These are phyloP conservation scores for Gobius niger DNA, from an alignment of 2,113 vertebrate genomes.

Conservation along the genomic window DNA sequence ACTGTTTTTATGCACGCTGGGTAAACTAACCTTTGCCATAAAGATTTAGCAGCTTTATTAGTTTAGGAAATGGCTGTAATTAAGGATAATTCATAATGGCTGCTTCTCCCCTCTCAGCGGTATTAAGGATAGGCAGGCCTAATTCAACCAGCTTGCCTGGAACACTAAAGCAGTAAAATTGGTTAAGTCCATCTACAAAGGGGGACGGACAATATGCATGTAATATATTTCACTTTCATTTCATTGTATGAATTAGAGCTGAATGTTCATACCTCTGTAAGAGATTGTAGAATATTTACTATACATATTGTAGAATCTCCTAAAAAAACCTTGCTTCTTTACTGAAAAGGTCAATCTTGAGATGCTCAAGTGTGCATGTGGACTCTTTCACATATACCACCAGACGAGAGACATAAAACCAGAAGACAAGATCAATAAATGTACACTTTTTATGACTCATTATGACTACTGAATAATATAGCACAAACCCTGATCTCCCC, in stretches of 20 bases:
- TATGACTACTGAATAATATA: conserved; percentile 76
- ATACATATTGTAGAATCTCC: conserved; percentile 24
- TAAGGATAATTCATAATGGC: conserved; percentile 99
- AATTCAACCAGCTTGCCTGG: conserved; percentile 84
- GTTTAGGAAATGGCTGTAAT: conserved; percentile 97
- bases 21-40: conserved; percentile 96
- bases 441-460: conserved; percentile 68
- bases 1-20: conserved; percentile 83
- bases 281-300: too few species aligned
- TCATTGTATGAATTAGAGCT: conserved; percentile 19
- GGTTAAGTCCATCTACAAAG: conserved; percentile 31
- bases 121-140: conserved; percentile 81
- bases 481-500: conserved; percentile 36
- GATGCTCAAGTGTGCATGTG: conserved; percentile 15
- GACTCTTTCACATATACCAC: conserved; percentile 39
- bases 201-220: conserved; percentile 12
- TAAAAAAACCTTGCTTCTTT: too few species aligned
- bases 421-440: conserved; percentile 71
- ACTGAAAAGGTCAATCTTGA: not conserved
- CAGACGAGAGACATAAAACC: conserved; percentile 57
- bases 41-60: conserved; percentile 97
- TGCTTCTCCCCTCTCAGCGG: conserved; percentile 81
- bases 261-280: conserved; percentile 4
- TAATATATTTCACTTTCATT: conserved; percentile 21
- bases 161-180: conserved; percentile 76